Percentiles rank a stretch among this genome's conserved stretches.
Evolutionary conservation across 2,888 invertebrate species (phyloP).

Genomic region (Drosophila helvetica): DNA sequence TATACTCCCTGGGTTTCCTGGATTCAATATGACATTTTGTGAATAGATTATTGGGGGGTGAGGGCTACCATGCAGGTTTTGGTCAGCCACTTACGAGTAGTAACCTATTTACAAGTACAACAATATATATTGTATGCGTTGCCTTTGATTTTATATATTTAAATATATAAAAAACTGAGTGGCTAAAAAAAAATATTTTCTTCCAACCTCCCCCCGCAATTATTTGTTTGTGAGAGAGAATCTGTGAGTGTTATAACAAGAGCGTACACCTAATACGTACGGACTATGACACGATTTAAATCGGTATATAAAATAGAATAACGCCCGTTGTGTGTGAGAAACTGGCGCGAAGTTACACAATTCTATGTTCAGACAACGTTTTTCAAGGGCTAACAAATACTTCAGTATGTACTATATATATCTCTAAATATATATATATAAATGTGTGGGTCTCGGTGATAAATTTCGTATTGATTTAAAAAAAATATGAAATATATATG

Average conservation of each 20-base stretch:
- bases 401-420: slow-evolving; percentile 49
- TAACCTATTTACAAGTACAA: slow-evolving; percentile 40
- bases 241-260: slow-evolving; percentile 74
- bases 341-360: slow-evolving; percentile 71
- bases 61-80: slow-evolving; percentile 12
- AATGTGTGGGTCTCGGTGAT: slow-evolving; percentile 58
- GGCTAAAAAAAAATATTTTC: slow-evolving; percentile 25
- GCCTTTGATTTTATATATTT: background rate
- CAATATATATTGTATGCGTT: slow-evolving; percentile 18
- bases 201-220: slow-evolving; percentile 5
- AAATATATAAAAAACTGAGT: slow-evolving; percentile 29
- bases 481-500: slow-evolving; percentile 21
- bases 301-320: slow-evolving; percentile 53
- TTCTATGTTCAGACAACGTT: slow-evolving; percentile 70
- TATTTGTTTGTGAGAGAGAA: slow-evolving; percentile 55
- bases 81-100: background rate
- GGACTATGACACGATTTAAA: slow-evolving; percentile 49
- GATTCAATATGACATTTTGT: background rate
- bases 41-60: background rate
- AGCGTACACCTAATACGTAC: slow-evolving; percentile 48
- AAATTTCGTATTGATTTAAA: slow-evolving; percentile 48
- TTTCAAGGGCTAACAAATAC: slow-evolving; percentile 76
- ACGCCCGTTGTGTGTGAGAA: slow-evolving; percentile 55
- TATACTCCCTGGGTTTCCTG: slow-evolving; percentile 27
- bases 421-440: slow-evolving; percentile 13